Conservation (phyloP, 2,888 invertebrate species). For the Dolomedes plantarius region DNA sequence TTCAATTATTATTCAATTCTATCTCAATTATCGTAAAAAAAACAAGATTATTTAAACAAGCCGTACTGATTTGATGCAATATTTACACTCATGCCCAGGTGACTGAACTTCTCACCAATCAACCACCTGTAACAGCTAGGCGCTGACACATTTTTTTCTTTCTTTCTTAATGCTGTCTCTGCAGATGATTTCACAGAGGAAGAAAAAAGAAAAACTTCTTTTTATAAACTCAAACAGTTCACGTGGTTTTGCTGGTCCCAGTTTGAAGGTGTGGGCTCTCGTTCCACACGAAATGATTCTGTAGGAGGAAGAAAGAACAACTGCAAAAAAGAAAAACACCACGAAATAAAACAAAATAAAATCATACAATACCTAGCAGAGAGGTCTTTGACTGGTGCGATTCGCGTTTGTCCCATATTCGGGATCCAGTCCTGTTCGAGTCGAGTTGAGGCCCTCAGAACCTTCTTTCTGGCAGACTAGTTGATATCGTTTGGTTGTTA, state of each 20-base stretch:
- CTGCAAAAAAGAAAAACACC: conserved; percentile 15
- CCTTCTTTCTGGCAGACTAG: not conserved
- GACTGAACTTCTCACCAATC: conserved; percentile 27
- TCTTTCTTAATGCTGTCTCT: not conserved
- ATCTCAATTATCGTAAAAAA: too few relatives aligned
- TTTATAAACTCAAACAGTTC: conserved; percentile 35
- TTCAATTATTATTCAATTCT: too few relatives aligned
- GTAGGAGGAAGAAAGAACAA: conserved; percentile 37
- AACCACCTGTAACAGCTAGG: conserved; percentile 22
- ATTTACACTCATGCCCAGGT: conserved; percentile 7
- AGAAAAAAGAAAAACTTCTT: conserved; percentile 33
- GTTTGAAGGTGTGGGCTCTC: conserved; percentile 26
- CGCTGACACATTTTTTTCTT: conserved; percentile 47
- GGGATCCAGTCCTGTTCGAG: conserved; percentile 8
- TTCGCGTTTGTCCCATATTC: conserved; percentile 52
- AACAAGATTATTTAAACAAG: too few relatives aligned
- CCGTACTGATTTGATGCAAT: not conserved
- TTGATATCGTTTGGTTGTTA: not conserved
- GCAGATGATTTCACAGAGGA: conserved; percentile 31
- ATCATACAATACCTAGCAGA: conserved; percentile 5
- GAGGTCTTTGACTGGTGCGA: conserved; percentile 61
- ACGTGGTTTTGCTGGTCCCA: conserved; percentile 21
- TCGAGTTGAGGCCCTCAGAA: conserved; percentile 25
- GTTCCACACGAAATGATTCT: conserved; percentile 42
- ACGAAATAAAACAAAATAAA: conserved; percentile 17